Base-by-base conservation (phyloP, 2,888 invertebrate genomes). In the Diploptera punctata region DNA sequence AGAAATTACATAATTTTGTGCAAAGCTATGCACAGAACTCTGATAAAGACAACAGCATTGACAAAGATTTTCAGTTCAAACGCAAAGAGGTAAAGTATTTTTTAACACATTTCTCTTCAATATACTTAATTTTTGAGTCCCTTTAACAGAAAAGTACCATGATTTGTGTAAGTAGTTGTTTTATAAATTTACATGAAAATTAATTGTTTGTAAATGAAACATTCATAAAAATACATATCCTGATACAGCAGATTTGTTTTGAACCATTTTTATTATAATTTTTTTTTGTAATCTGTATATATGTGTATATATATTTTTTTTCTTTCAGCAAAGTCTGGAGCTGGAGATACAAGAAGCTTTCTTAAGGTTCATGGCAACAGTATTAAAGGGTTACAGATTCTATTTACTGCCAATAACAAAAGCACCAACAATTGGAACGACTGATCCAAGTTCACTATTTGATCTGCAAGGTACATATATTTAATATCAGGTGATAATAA, bases 291-390 rank as follows among this genome's bases (percentile, higher is more conserved):
- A n/a, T n/a, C n/a, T n/a, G n/a, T n/a, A n/a, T n/a, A n/a, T n/a
- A n/a, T n/a, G n/a, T n/a, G n/a, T n/a, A n/a, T n/a, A n/a, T n/a
- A n/a, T n/a, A n/a, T n/a, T n/a, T n/a, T n/a, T 71, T 71, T 77
- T 82, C 72, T 78, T 85, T 5, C 80, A 95, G 90, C 91, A 94
- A 86, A 89, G 90, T 19, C 85, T 97, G 79, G 99, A 99, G 81
- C 86, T 96, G 77, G 93, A 95, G 83, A 98, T 99, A 75, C 98
- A 99, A 84, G 99, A 99, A 83, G 96, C 97, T 4, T 99, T 99
- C 83, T 86, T 99, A 31, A 90, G 95, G 70, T 99, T 98, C 81
- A 99, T 97, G 93, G 95, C 96, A 13, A 89, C 92, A 57, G 93
- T 97, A 72, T 83, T 99, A 75, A 94, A 94, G 81, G 98, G 97